Conservation (phyloP, 2,113 vertebrate species). For the Malurus cyaneus region DNA sequence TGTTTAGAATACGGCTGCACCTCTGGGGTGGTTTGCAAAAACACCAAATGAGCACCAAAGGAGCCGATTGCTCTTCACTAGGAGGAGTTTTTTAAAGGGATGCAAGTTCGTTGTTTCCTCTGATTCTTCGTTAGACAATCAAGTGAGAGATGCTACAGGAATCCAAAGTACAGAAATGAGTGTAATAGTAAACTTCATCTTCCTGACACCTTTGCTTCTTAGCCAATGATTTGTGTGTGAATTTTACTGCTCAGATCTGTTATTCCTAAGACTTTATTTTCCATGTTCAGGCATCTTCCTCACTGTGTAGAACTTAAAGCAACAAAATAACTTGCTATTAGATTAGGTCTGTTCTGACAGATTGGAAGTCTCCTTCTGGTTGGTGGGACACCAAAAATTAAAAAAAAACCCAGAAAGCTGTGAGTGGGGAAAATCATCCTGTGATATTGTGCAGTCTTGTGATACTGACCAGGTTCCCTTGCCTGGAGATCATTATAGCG, state of each 20-base stretch:
- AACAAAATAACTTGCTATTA: conserved; percentile 37
- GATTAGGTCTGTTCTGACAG: background rate
- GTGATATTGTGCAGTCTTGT: background rate
- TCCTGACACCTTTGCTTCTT: background rate
- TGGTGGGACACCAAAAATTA: background rate
- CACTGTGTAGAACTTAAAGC: background rate
- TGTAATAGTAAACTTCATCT: background rate
- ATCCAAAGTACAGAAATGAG: background rate
- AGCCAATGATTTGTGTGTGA: conserved; percentile 5
- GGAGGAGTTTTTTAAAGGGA: background rate
- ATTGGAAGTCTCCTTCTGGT: background rate
- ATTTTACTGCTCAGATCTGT: conserved; percentile 26
- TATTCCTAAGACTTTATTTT: background rate
- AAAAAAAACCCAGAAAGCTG: background rate
- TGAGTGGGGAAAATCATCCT: background rate
- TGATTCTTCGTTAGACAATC: background rate
- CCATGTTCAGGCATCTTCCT: conserved; percentile 20
- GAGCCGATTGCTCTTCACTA: background rate
- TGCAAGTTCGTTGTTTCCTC: background rate
- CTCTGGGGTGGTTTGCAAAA: background rate
- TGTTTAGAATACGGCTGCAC: background rate
- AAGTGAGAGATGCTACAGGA: background rate
- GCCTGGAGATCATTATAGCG: background rate
- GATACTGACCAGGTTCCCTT: background rate
- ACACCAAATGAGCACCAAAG: background rate